Conservation (phyloP, 2,888 invertebrate genomes). For the Platynereis dumerilii region DNA sequence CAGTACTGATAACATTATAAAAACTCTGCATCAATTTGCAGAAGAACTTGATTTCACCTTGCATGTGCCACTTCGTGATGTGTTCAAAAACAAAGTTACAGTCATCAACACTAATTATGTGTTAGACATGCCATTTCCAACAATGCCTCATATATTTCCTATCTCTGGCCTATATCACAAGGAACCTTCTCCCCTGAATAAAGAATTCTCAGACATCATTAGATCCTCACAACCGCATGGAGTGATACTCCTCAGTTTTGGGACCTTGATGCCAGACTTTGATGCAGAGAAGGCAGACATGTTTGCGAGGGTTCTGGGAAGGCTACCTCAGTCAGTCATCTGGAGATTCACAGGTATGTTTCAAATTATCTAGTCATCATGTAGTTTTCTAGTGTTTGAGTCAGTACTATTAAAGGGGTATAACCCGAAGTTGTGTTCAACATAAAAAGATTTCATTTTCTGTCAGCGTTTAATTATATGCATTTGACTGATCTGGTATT, state of each 20-base stretch:
- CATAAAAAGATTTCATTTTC: too few species aligned
- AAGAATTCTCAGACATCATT: too few species aligned
- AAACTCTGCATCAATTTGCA: not conserved
- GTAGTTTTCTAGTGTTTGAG: too few species aligned
- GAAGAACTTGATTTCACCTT: not conserved
- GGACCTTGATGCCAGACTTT: conserved; percentile 11
- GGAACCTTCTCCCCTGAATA: conserved; percentile 11
- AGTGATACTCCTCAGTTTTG: too few species aligned
- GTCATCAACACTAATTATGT: conserved; percentile 20
- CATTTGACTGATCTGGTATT: too few species aligned
- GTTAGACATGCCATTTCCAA: conserved; percentile 13
- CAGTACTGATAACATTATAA: too few species aligned
- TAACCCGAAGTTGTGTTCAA: too few species aligned
- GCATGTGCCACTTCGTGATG: not conserved
- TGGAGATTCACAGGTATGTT: conserved; percentile 17
- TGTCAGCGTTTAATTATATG: too few species aligned
- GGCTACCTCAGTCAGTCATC: conserved; percentile 11
- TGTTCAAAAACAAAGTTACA: conserved; percentile 1
- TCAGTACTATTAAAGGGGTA: too few species aligned
- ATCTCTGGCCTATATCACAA: conserved; percentile 18
- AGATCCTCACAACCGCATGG: too few species aligned
- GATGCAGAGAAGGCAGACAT: conserved; percentile 9
- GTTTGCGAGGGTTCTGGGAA: conserved; percentile 10
- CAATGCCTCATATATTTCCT: conserved; percentile 17
- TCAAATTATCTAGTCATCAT: too few species aligned